phyloP scores from a whole-genome alignment of 2,797 vertebrate genomes.

The Phrynocephalus forsythii region DNA sequence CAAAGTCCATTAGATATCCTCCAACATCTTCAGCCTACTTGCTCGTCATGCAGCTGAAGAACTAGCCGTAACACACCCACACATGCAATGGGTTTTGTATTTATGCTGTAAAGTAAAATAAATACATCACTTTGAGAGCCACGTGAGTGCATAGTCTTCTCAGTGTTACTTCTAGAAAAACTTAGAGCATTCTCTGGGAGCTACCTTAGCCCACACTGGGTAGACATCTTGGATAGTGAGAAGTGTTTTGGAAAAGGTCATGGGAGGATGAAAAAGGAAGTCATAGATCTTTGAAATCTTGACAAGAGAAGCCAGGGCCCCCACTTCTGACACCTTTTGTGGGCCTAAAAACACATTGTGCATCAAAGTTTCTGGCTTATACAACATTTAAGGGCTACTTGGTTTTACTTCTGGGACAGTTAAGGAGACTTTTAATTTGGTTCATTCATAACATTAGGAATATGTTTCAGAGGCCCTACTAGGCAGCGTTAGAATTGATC shows the following conservation, averaged over 20 bases:
- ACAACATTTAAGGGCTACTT: not conserved
- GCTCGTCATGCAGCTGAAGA: not conserved
- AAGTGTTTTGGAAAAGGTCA: not conserved
- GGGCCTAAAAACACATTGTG: not conserved
- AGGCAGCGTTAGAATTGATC: not conserved
- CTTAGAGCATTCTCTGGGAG: conserved; percentile 21
- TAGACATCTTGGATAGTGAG: conserved; percentile 4
- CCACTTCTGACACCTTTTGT: not conserved
- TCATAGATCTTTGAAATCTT: not conserved
- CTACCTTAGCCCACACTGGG: not conserved
- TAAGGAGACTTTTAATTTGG: not conserved
- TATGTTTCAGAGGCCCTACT: not conserved
- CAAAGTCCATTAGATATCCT: not conserved
- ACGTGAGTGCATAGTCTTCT: conserved; percentile 19
- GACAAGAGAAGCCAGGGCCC: not conserved
- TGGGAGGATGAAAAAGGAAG: conserved; percentile 21
- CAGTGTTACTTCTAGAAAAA: not conserved
- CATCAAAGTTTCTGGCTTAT: not conserved
- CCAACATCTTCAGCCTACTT: not conserved
- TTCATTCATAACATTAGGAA: not conserved
- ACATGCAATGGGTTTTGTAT: not conserved
- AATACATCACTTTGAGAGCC: conserved; percentile 40
- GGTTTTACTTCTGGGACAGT: not conserved
- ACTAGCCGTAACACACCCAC: conserved; percentile 18
- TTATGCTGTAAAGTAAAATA: conserved; percentile 14